Conservation (phyloP, 2,888 invertebrate genomes). For the Dusona sp. region DNA sequence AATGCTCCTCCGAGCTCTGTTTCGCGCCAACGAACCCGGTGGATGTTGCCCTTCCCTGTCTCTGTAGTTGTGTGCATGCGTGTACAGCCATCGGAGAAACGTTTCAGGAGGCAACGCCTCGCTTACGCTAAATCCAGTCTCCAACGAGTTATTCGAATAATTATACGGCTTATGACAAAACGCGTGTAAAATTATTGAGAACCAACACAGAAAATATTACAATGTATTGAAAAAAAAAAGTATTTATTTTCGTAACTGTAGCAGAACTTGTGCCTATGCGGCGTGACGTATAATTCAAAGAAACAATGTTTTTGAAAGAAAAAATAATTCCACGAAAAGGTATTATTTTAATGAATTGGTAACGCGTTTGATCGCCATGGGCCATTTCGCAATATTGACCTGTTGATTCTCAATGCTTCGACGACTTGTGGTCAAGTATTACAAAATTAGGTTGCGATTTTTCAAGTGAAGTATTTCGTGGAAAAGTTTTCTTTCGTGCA, state of each 20-base stretch:
- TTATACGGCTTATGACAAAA: neutral
- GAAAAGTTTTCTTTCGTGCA: neutral
- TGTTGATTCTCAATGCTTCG: constrained; percentile 73
- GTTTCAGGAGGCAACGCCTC: constrained; percentile 56
- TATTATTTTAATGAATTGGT: neutral
- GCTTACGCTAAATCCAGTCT: constrained; percentile 33
- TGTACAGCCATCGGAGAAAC: constrained; percentile 45
- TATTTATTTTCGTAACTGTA: neutral
- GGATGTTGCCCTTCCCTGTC: constrained; percentile 26
- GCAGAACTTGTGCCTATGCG: neutral
- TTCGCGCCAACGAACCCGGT: constrained; percentile 63
- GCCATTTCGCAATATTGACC: constrained; percentile 71
- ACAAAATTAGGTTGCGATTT: neutral
- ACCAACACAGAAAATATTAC: neutral
- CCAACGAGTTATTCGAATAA: constrained; percentile 42
- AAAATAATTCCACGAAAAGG: neutral
- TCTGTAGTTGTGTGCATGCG: constrained; percentile 1
- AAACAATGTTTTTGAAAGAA: neutral
- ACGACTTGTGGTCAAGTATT: neutral
- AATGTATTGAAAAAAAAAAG: neutral
- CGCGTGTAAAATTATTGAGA: neutral
- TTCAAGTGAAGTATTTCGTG: neutral
- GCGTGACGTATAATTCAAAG: neutral
- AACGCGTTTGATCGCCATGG: neutral
- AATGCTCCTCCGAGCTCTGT: constrained; percentile 52